A percentile compares a stretch with the other conserved stretches of the same genome.
Conservation (phyloP, 2,888 invertebrate species). For the Hedychridium roseum region DNA sequence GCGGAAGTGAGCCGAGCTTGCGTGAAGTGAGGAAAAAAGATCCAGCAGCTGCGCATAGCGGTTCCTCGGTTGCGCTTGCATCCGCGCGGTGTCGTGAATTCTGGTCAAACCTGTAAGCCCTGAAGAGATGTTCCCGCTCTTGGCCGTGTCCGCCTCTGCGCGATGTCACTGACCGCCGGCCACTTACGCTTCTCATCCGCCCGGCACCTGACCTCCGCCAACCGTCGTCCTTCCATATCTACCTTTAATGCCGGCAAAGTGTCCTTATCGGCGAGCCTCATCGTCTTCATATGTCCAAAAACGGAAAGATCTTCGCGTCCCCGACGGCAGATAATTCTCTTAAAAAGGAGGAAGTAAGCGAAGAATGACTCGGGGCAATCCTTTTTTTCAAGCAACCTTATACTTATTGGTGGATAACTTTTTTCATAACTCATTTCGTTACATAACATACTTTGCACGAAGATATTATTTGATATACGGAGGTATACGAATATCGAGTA, state of each 20-base stretch:
- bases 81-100: conserved; percentile 49
- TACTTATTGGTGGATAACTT: too few species aligned
- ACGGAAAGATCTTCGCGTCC: too few species aligned
- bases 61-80: conserved; percentile 42
- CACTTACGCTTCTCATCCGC: conserved; percentile 41
- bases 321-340: too few species aligned
- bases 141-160: conserved; percentile 13
- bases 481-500: too few species aligned
- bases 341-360: too few species aligned
- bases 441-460: too few species aligned
- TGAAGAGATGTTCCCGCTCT: conserved; percentile 9
- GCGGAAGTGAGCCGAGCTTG: conserved; percentile 14
- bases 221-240: conserved; percentile 47
- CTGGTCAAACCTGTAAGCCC: conserved; percentile 54
- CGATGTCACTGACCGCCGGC: conserved; percentile 53
- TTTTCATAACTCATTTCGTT: too few species aligned
- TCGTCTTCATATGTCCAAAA: too few species aligned
- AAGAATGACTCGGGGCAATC: too few species aligned
- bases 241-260: conserved; percentile 37
- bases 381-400: too few species aligned
- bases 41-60: conserved; percentile 41
- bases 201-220: conserved; percentile 41
- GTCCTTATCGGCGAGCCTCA: conserved; percentile 31
- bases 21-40: neutral
- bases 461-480: too few species aligned